Evolutionary conservation across 2,888 invertebrate species (phyloP), one percentile per base, ranked within the genome.

Genomic region (Agrilus biguttatus): DNA sequence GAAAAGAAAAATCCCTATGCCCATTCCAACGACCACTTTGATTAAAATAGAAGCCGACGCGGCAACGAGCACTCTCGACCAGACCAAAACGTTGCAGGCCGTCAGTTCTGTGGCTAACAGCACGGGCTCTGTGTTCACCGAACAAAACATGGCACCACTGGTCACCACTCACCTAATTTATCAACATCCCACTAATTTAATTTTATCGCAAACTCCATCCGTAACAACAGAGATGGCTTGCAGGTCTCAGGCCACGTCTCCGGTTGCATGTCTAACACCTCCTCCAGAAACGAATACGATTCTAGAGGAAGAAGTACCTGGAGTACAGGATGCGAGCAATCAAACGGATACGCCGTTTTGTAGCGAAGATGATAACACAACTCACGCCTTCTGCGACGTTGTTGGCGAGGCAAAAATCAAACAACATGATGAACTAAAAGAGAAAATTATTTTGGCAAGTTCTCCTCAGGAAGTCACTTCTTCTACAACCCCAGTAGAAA

Each of bases 321-420:
- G 77, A 47, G 83, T 83, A n/a, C 85, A 77, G 59, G 86, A 87
- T 55, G 86, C 86, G 0, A 83, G 83, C 41, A 87, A 86, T 58
- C 87, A 88, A 66, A 87, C 87, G 0, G 86, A 87, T 55, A 78
- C 82, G 14, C 77, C 81, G 0, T 66, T 72, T 2, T 74, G 76
- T 54, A 81, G 80, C 52, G 82, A 82, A 43, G 81, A 82, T 49
- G 82, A 71, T 44, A 63, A 71, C 45, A 67, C 69, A 0, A 69
- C 45, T 23, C 48, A 51, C 17, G 43, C 47, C 3, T 40, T 49
- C 7, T 35, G 43, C 8, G 51, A 52, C 12, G 43, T 44, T n/a
- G 42, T 40, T 10, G 36, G 41, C 34, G 49, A 52, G 37, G 39
- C 42, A 23, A 48, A 41, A 42, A 38, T 40, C 34, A 34, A 45